Percentiles rank a stretch among this genome's conserved stretches.
Evolutionary conservation across 1,140 invertebrate species (phyloP).

Genomic region (Alviniconcha marisindica): DNA sequence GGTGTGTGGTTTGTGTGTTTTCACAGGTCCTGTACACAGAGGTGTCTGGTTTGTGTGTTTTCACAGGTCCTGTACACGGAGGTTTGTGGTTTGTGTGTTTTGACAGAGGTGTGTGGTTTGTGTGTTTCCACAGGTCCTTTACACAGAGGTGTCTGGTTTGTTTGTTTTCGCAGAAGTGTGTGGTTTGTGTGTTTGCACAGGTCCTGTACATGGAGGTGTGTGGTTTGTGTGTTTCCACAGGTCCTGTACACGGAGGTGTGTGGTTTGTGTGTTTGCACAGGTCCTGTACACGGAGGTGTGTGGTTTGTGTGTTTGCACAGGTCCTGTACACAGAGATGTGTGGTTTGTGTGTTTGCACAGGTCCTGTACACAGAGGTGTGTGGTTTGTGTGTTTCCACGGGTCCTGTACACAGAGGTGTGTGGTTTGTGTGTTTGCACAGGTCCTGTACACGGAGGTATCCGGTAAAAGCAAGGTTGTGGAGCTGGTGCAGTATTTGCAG

Average conservation of each 20-base stretch:
- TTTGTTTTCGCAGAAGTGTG: background rate
- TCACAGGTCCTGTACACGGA: too few species aligned
- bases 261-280: too few species aligned
- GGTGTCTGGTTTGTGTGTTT: too few species aligned
- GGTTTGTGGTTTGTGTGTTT: background rate
- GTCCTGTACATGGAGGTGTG: constrained; percentile 5
- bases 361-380: background rate
- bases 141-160: too few species aligned
- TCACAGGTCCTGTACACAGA: too few species aligned
- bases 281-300: background rate
- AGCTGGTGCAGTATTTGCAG: constrained; percentile 15
- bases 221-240: too few species aligned
- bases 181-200: background rate
- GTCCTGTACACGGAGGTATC: constrained; percentile 13
- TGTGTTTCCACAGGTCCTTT: too few species aligned
- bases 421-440: background rate
- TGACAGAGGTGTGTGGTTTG: too few species aligned
- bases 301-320: background rate
- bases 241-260: too few species aligned
- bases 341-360: background rate
- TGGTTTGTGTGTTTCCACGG: background rate
- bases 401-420: background rate
- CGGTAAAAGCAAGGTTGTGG: constrained; percentile 19
- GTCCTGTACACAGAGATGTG: background rate
- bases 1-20: too few species aligned